phyloP scores from a whole-genome alignment of 2,888 invertebrate species.

The Agriopis aurantiaria region DNA sequence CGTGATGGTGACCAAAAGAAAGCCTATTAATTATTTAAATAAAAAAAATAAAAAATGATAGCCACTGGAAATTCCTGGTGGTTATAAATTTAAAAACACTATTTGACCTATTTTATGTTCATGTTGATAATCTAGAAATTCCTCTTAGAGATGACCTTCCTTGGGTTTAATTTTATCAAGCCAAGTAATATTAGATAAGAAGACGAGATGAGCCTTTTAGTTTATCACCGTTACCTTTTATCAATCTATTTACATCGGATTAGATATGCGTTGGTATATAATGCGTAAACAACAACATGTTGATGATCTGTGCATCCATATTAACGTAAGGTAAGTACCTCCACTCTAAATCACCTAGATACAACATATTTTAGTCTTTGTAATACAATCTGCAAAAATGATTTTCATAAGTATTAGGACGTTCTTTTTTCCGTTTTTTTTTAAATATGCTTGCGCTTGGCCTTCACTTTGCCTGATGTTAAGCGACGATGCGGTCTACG shows the following conservation, averaged over 20 bases:
- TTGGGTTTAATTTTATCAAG: conserved; percentile 11
- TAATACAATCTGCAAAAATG: too few relatives aligned
- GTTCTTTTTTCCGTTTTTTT: too few relatives aligned
- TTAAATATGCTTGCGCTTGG: too few relatives aligned
- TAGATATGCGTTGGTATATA: conserved; percentile 44
- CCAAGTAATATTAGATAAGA: conserved; percentile 9
- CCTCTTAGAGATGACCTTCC: background rate
- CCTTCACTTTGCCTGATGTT: too few relatives aligned
- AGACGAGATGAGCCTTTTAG: conserved; percentile 17
- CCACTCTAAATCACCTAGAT: background rate
- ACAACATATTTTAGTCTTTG: too few relatives aligned
- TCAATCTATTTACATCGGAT: conserved; percentile 46
- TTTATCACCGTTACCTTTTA: conserved; percentile 34
- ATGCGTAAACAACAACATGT: conserved; percentile 11
- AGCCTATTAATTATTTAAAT: too few relatives aligned
- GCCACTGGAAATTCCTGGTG: too few relatives aligned
- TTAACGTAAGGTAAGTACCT: conserved; percentile 24
- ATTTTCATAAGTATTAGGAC: too few relatives aligned
- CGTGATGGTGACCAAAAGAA: too few relatives aligned
- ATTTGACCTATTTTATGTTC: background rate
- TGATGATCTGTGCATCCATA: conserved; percentile 27
- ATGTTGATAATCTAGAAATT: background rate
- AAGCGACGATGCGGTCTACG: too few relatives aligned
- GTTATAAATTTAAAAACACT: background rate
- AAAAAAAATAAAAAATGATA: too few relatives aligned